Conservation (phyloP, 2,888 invertebrate genomes). For the Mesopsocus fuscifrons region DNA sequence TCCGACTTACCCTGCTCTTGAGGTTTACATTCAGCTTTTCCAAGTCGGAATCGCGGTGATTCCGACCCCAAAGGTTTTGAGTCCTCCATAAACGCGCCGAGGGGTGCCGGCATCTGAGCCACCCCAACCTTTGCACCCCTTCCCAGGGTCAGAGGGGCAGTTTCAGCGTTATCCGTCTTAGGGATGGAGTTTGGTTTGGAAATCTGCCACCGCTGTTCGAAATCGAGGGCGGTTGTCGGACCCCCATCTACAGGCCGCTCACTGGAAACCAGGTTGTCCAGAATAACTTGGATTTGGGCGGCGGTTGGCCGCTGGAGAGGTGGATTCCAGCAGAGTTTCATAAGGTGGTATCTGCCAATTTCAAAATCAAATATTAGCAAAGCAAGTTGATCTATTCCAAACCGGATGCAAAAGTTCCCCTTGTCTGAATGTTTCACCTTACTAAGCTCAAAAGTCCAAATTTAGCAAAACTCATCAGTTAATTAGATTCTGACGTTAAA, state of each 20-base stretch:
- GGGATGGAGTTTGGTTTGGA: slow-evolving; percentile 42
- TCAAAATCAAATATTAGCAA: slow-evolving; percentile 12
- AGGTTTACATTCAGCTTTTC: slow-evolving; percentile 1
- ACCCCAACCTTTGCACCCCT: slow-evolving; percentile 18
- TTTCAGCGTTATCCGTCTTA: slow-evolving; percentile 30
- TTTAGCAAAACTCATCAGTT: no score
- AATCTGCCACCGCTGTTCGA: slow-evolving; percentile 54
- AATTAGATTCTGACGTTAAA: no score
- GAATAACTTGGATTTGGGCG: slow-evolving; percentile 30
- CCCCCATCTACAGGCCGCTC: neutral
- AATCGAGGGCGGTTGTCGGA: slow-evolving; percentile 27
- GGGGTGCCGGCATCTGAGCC: slow-evolving; percentile 24
- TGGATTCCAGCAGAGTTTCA: slow-evolving; percentile 49
- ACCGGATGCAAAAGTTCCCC: no score
- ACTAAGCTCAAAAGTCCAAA: no score
- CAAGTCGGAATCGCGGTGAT: slow-evolving; percentile 4
- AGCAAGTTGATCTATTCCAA: no score
- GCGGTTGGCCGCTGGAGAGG: slow-evolving; percentile 25
- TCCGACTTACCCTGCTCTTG: no score
- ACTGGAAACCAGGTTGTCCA: slow-evolving; percentile 19
- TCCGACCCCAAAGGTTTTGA: neutral
- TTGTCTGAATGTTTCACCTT: no score
- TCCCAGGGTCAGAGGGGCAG: slow-evolving; percentile 18
- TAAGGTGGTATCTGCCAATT: slow-evolving; percentile 40
- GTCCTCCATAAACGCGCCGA: slow-evolving; percentile 19